Base-by-base conservation (phyloP, 2,797 vertebrate species). In the Vultur gryphus region DNA sequence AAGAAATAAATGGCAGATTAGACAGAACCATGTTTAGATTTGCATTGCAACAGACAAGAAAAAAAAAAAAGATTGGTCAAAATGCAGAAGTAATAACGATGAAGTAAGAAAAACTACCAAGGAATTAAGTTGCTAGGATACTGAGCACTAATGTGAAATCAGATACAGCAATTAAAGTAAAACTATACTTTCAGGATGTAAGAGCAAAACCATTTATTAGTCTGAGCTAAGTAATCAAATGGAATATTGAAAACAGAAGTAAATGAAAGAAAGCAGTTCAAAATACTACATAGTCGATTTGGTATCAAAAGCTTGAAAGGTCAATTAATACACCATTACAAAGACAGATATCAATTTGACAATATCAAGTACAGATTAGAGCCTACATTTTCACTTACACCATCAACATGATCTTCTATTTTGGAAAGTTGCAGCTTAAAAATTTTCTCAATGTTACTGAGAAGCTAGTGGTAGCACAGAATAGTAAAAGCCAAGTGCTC, bases 151-250 rank as follows among this genome's bases (percentile, higher is more conserved):
- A 95, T 69, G 94, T 95, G 98, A 98, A 98, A 98, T 97, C 95
- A 96, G 96, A 98, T 97, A 98, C 29, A 96, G 97, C 96, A 98
- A 98, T 98, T 97, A 97, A 97, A 95, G 97, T 87, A 97, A 97
- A 97, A 94, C 84, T 93, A 92, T 94, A 95, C n/a, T 95, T 94
- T 92, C 97, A 96, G 92, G 78, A 97, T 95, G 91, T 95, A 97
- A 94, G 94, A 98, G 96, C 84, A 97, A 97, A 98, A 94, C 91
- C 97, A 96, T 95, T 94, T 97, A 97, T 98, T 97, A 97, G 95
- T 87, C 92, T 94, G 94, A 97, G 64, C 39, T 95, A 93, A 97
- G 93, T 96, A 97, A 98, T 97, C 97, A 98, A 97, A 96, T 79
- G 54, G 89, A 97, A 94, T 97, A 97, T 91, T 97, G 97, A 97